Base-by-base conservation (phyloP, 2,888 invertebrate genomes). In the Capitulum mitella region DNA sequence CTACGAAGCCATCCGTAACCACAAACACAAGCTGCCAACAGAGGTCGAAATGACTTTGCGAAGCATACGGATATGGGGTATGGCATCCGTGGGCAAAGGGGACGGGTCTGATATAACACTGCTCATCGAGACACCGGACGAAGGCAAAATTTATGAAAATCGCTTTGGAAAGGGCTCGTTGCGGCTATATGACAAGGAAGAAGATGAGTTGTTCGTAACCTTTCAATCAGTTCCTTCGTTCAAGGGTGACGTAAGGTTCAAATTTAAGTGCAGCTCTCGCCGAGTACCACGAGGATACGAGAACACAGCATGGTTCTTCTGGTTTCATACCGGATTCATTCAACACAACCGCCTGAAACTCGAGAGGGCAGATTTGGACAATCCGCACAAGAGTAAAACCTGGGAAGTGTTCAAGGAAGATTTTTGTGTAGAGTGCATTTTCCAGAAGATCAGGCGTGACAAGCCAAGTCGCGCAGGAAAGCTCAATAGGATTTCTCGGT, bases 251-350 rank as follows among this genome's bases (percentile, higher is more conserved):
- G 22, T 70, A 8, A 16, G 70, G 40, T 70, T 70, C 40, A 70
- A 70, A 26, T 70, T 70, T 40, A 70, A 70, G 70, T 70, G 70
- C 40, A 70, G 70, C 26, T 70, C 70, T 26, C 70, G 82, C 78
- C 82, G 83, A 78, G 84, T 87, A 74, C 87, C 88, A 12, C 84
- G 84, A 81, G 86, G 86, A 10, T 87, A 87, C 83, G 87, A 87
- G 82, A 84, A 87, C 79, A 86, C 87, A 83, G 86, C 87, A n/a
- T 87, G 87, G 82, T 88, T 86, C 83, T 87, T 87, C 82, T 88
- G 88, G 87, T 88, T 88, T 83, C 85, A 88, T 81, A 87, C 87
- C 29, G 84, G 85, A 46, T 88, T 88, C 80, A 84, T 88, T 64
- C 85, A 86, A 80, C 82, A 85, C 78, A 83, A 85, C 80, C 84